phyloP scores from a whole-genome alignment of 2,888 invertebrate species.

The Watsonalla binaria region DNA sequence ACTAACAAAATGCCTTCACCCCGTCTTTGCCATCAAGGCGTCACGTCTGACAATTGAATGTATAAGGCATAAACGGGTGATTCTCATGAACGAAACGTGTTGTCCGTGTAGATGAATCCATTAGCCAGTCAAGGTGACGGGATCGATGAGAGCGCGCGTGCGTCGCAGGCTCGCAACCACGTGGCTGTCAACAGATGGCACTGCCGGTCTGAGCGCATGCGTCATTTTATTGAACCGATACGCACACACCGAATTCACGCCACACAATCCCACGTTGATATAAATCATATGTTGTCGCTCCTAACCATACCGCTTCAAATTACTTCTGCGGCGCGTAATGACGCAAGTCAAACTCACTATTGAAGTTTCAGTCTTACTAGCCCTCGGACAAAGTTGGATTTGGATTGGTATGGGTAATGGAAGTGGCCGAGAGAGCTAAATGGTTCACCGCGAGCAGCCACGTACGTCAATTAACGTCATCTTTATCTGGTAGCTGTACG shows the following conservation, averaged over 20 bases:
- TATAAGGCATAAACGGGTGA: conserved; percentile 30
- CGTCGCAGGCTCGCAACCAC: conserved; percentile 43
- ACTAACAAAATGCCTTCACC: not conserved
- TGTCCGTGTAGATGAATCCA: conserved; percentile 64
- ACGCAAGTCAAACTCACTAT: conserved; percentile 39
- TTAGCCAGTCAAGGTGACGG: conserved; percentile 68
- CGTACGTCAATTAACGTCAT: conserved; percentile 65
- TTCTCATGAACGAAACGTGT: conserved; percentile 39
- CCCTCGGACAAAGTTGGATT: conserved; percentile 15
- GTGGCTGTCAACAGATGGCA: conserved; percentile 74
- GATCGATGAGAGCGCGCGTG: conserved; percentile 65
- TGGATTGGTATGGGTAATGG: conserved; percentile 29
- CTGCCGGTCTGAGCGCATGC: conserved; percentile 61
- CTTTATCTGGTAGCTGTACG: conserved; percentile 52
- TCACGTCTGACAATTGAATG: conserved; percentile 21
- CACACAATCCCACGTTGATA: conserved; percentile 39
- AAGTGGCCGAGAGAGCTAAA: conserved; percentile 60
- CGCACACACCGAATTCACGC: conserved; percentile 23
- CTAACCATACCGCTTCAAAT: conserved; percentile 71
- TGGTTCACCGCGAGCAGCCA: conserved; percentile 49
- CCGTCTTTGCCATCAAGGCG: conserved; percentile 3
- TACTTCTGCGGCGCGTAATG: conserved; percentile 63
- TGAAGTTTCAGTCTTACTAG: conserved; percentile 26
- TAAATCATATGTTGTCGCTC: conserved; percentile 70
- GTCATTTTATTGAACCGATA: conserved; percentile 63